Conservation (phyloP, 2,888 invertebrate genomes). For the Lycophotia porphyrea region DNA sequence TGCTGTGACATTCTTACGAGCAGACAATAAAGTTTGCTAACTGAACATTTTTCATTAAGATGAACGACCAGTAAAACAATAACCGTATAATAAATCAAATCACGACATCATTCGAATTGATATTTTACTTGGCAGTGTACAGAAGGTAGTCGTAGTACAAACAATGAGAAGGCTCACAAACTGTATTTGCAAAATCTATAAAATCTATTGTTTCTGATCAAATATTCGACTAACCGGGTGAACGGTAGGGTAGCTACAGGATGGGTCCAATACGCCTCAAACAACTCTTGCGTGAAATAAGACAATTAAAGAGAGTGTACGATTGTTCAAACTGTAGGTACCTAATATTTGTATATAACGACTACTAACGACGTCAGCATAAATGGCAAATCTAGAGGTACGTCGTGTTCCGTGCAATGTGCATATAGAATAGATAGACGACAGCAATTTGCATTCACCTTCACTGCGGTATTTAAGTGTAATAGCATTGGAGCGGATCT, state of each 20-base stretch:
- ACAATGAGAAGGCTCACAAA: conserved; percentile 2
- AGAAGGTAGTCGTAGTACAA: neutral
- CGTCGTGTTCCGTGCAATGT: conserved; percentile 35
- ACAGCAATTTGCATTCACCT: conserved; percentile 65
- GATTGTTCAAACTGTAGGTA: conserved; percentile 24
- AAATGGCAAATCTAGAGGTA: conserved; percentile 31
- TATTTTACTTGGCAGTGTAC: neutral
- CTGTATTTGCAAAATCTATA: conserved; percentile 39
- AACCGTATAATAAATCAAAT: conserved; percentile 18
- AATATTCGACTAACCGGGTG: conserved; percentile 33
- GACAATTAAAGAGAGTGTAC: conserved; percentile 50
- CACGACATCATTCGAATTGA: conserved; percentile 12
- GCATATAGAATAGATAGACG: conserved; percentile 44
- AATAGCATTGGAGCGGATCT: conserved; percentile 51
- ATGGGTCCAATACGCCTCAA: conserved; percentile 26
- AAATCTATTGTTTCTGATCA: conserved; percentile 31
- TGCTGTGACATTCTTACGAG: conserved; percentile 28
- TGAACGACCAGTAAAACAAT: conserved; percentile 30
- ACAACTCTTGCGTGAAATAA: conserved; percentile 43
- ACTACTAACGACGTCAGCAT: conserved; percentile 21
- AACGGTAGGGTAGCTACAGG: conserved; percentile 27
- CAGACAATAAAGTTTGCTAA: conserved; percentile 22
- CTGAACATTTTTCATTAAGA: conserved; percentile 41
- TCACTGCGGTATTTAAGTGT: conserved; percentile 59
- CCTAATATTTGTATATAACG: conserved; percentile 18